Base-by-base conservation (phyloP, 2,888 invertebrate genomes). In the Heliothis peltigera region DNA sequence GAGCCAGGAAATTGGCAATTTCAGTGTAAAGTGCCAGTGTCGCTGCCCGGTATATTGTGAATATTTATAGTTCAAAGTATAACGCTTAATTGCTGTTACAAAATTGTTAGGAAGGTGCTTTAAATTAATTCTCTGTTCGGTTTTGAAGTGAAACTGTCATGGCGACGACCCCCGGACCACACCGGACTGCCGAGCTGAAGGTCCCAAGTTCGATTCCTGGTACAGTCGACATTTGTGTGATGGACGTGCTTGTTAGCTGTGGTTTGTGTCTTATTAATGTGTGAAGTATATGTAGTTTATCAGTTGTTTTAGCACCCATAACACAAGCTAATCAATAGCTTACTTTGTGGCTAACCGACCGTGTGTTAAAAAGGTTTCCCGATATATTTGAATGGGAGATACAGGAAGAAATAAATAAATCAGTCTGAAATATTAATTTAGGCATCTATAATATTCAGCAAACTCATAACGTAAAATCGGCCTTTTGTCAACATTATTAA, bases 1-100 rank as follows among this genome's bases (percentile, higher is more conserved):
- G 78, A 76, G 81, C 67, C 84, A 82, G 91, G 92, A 92, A 92
- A 93, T 93, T 92, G 92, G 80, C 92, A 92, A 92, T 93, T 92
- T 90, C 89, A 88, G 83, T 82, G 71, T 71, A 70, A 79, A 77
- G 65, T 65, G 71, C 57, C 75, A 67, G 42, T 70, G 79, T 70
- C 62, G 54, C 75, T 65, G 77, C 70, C 70, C 72, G 64, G 56
- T 61, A 71, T 70, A 78, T 75, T 70, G 69, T 70, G 77, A 70
- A 80, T 80, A 81, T 82, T 81, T 81, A 81, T 77, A 75, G 75
- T 75, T 70, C 59, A 65, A 75, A 79, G 64, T 75, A 70, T 77
- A 54, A 73, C 67, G 17, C 70, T 65, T 79, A 77, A 80, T 80
- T 80, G 77, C 75, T 69, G 60, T 75, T 64, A 67, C 65, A 71